Evolutionary conservation across 2,113 vertebrate species (phyloP).

Genomic region (Muscicapa adusta): DNA sequence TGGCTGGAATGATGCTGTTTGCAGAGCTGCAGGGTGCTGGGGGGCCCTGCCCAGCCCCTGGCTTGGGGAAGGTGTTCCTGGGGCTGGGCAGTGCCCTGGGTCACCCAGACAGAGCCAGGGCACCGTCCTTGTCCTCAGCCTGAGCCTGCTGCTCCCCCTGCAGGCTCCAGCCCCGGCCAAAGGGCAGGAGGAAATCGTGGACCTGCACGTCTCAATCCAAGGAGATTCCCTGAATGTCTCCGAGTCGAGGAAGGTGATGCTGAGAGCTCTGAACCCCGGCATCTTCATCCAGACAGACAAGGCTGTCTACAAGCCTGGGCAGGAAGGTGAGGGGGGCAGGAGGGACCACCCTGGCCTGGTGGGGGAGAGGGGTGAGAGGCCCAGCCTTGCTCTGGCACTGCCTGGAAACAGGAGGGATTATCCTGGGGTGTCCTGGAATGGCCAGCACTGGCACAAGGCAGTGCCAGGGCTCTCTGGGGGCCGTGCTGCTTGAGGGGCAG

Average conservation of each 20-base stretch:
- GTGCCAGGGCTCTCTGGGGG: fast-evolving
- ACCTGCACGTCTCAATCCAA: not conserved
- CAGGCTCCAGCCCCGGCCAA: not conserved
- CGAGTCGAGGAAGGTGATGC: not conserved
- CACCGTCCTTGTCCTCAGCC: not conserved
- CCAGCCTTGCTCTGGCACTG: not conserved
- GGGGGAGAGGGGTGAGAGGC: not conserved
- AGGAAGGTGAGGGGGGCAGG: not conserved
- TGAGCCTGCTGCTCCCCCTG: not conserved
- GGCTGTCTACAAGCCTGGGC: conserved; percentile 37
- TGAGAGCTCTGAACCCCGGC: not conserved
- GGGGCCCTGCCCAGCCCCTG: not conserved
- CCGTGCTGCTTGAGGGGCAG: not conserved
- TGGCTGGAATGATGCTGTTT: not conserved
- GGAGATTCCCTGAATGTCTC: not conserved
- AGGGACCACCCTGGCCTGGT: not conserved
- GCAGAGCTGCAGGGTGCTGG: not conserved
- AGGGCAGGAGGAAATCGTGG: not conserved
- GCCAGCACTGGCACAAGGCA: not conserved
- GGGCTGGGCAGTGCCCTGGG: not conserved
- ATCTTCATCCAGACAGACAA: conserved; percentile 41
- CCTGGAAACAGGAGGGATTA: not conserved
- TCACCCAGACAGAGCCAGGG: fast-evolving
- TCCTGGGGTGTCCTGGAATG: not conserved
- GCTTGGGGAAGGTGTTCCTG: not conserved